Conservation (phyloP, 2,113 vertebrate species). For the Tachysurus fulvidraco region DNA sequence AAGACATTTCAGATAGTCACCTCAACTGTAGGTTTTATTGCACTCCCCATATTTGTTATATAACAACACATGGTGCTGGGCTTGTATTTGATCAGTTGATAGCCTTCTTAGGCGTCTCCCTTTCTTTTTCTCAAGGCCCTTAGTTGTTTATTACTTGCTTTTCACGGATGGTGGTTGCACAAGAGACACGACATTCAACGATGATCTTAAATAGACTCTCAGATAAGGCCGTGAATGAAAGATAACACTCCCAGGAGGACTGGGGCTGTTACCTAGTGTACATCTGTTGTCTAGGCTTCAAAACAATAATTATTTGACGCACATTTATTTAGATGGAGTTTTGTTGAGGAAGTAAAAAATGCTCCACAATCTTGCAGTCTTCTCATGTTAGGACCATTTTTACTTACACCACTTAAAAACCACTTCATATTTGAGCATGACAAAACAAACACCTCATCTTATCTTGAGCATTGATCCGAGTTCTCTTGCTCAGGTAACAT, state of each 20-base stretch:
- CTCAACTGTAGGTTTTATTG: background rate
- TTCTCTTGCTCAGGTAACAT: conserved; percentile 5
- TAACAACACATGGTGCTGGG: conserved; percentile 3
- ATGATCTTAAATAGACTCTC: conserved; percentile 3
- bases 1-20: background rate
- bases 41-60: conserved; percentile 1
- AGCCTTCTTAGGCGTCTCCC: conserved; percentile 1
- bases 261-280: background rate
- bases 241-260: background rate
- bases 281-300: background rate
- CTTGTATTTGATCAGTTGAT: background rate
- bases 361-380: no score
- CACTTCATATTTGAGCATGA: background rate
- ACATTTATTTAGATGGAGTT: background rate
- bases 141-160: conserved; percentile 62
- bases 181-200: background rate
- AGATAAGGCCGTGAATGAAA: background rate
- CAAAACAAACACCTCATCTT: background rate
- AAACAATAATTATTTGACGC: background rate
- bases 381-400: no score
- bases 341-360: background rate
- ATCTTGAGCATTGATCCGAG: background rate
- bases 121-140: conserved; percentile 1
- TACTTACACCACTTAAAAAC: background rate
- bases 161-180: conserved; percentile 52